Evolutionary conservation across 2,113 vertebrate genomes (phyloP).

Genomic region (Leuciscus idus): DNA sequence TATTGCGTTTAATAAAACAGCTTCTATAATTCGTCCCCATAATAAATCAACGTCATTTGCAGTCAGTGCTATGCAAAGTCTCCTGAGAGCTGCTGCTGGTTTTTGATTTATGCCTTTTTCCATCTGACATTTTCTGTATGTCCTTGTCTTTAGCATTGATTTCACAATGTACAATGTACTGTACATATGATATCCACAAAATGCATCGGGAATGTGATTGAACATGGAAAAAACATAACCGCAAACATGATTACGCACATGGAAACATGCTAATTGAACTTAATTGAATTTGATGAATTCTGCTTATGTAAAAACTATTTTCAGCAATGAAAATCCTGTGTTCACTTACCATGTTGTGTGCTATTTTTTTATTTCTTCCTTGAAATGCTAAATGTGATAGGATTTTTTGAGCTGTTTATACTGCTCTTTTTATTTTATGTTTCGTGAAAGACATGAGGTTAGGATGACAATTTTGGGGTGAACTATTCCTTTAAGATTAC

Average conservation of each 20-base stretch:
- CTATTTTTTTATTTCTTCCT: neutral
- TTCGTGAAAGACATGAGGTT: too few species aligned
- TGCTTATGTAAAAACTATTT: neutral
- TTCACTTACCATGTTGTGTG: neutral
- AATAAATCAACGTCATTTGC: neutral
- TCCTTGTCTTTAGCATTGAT: conserved; percentile 7
- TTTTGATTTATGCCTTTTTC: neutral
- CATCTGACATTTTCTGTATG: neutral
- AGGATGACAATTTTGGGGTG: too few species aligned
- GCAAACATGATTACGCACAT: neutral
- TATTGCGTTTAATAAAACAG: neutral
- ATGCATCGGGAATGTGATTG: neutral
- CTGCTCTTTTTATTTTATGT: too few species aligned
- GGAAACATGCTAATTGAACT: neutral
- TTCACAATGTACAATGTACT: neutral
- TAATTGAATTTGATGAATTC: neutral
- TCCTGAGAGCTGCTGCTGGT: neutral
- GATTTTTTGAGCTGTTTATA: neutral
- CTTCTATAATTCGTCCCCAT: neutral
- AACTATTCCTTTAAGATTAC: neutral
- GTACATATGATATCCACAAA: neutral
- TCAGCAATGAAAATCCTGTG: neutral
- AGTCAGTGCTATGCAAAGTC: neutral
- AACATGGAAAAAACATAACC: neutral
- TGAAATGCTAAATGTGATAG: neutral